phyloP scores from a whole-genome alignment of 92 coral and sea anemone species.

The Phenganax stokvisi region DNA sequence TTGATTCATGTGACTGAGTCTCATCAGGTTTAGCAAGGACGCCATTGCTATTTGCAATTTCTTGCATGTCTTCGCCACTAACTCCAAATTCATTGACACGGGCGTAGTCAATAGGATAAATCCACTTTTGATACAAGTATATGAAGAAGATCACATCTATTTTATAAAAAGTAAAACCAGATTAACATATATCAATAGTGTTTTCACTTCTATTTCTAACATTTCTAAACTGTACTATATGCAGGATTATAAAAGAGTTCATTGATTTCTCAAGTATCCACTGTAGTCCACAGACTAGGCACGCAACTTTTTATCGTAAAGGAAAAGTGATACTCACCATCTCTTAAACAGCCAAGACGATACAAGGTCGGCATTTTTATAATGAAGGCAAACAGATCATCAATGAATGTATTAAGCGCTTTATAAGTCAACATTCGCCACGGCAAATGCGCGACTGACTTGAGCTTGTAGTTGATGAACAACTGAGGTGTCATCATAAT shows the following conservation, averaged over 20 bases:
- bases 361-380: constrained; percentile 99
- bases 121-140: constrained; percentile 96
- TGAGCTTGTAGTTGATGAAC: constrained; percentile 88
- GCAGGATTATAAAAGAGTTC: too few relatives aligned
- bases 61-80: constrained; percentile 68
- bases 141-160: constrained; percentile 93
- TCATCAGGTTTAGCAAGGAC: not conserved
- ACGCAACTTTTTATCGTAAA: not conserved
- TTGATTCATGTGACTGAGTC: not conserved
- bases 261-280: too few relatives aligned
- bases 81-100: constrained; percentile 96
- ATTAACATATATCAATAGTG: not conserved
- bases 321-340: constrained; percentile 55
- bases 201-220: too few relatives aligned
- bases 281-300: not conserved
- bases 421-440: constrained; percentile 99
- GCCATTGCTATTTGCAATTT: constrained; percentile 7
- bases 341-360: constrained; percentile 89
- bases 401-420: constrained; percentile 94
- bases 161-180: constrained; percentile 13
- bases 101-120: constrained; percentile 81
- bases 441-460: constrained; percentile 96
- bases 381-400: constrained; percentile 94
- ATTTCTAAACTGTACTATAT: too few relatives aligned
- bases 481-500: constrained; percentile 98